A percentile compares a stretch with the other conserved stretches of the same genome.
Evolutionary conservation across 2,113 vertebrate genomes (phyloP).

Genomic region (Calyptomena viridis): DNA sequence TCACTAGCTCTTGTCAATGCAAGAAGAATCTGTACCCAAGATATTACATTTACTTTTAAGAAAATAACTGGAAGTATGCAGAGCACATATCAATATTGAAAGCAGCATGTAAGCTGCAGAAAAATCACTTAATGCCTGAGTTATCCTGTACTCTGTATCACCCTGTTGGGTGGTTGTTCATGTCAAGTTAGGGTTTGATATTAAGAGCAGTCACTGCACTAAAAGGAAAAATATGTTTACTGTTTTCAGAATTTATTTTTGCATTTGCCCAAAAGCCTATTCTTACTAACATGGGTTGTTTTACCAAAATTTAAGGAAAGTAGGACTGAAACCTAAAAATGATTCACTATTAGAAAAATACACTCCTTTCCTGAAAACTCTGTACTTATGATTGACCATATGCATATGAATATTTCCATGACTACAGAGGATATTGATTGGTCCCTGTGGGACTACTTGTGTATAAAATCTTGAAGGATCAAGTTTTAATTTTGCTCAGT

Average conservation of each 20-base stretch:
- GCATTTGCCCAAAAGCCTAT: background rate
- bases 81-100: background rate
- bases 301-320: background rate
- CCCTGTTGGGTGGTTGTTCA: constrained; percentile 14
- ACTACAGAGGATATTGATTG: constrained; percentile 22
- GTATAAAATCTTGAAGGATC: constrained; percentile 25
- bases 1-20: background rate
- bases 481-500: constrained; percentile 41
- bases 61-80: background rate
- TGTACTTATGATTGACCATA: background rate
- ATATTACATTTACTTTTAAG: background rate
- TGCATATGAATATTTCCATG: background rate
- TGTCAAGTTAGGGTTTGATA: constrained; percentile 7
- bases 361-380: background rate
- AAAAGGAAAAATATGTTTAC: constrained; percentile 19
- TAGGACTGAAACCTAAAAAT: background rate
- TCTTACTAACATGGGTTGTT: background rate
- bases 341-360: background rate
- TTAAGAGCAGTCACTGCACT: background rate
- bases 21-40: background rate
- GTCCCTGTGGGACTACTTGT: background rate
- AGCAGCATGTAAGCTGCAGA: background rate
- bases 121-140: constrained; percentile 19
- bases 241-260: background rate
- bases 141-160: background rate